These are phyloP conservation scores for Eutolmus rufibarbis DNA, from an alignment of 2,888 invertebrate genomes.

Conservation along the genomic window DNA sequence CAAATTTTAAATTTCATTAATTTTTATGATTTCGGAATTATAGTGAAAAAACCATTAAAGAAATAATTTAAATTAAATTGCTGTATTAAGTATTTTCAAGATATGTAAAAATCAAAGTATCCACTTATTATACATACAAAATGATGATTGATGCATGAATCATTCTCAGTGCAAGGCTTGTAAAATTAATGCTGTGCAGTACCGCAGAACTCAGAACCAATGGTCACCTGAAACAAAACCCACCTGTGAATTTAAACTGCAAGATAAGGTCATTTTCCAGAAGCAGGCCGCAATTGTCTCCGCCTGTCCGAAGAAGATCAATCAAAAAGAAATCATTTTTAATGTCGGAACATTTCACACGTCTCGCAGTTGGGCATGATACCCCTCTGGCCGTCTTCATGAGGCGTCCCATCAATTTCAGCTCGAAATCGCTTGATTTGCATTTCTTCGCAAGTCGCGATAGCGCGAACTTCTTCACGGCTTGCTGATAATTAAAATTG, in stretches of 20 bases:
- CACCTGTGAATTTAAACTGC: background rate
- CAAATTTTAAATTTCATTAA: no score
- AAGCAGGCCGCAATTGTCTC: background rate
- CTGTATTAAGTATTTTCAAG: no score
- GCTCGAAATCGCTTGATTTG: background rate
- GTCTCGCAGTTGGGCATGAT: background rate
- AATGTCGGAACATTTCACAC: no score
- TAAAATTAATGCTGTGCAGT: background rate
- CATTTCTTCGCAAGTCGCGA: background rate
- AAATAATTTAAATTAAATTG: no score
- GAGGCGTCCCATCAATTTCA: background rate
- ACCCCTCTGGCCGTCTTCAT: background rate
- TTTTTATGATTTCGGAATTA: no score
- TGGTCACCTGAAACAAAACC: background rate
- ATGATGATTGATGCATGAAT: background rate
- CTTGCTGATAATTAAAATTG: slow-evolving; percentile 4
- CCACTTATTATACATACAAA: no score
- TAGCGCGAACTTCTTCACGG: background rate
- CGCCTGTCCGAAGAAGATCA: background rate
- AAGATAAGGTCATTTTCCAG: background rate
- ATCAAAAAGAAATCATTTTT: background rate
- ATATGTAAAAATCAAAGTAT: no score
- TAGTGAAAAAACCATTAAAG: no score
- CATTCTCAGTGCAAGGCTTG: background rate
- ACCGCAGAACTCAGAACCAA: background rate